Percentiles rank a stretch among this genome's conserved stretches.
Conservation (phyloP, 1,140 invertebrate species). For the Harlomillsia oculata region DNA sequence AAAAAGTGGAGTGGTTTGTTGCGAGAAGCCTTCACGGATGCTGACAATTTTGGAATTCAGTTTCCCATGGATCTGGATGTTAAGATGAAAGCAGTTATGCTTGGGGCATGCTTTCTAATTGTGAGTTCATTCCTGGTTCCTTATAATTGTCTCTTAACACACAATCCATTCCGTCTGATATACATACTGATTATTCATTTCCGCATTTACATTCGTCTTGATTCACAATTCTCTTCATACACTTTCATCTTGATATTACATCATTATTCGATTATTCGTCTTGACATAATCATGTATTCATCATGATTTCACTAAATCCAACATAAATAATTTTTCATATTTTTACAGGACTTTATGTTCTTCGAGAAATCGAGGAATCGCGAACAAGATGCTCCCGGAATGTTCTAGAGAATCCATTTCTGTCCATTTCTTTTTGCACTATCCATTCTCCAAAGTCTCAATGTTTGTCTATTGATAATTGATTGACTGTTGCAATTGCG, state of each 20-base stretch:
- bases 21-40: slow-evolving; percentile 60
- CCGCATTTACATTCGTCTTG: too few relatives aligned
- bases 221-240: neutral
- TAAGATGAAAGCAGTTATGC: slow-evolving; percentile 65
- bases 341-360: slow-evolving; percentile 63
- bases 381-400: slow-evolving; percentile 40
- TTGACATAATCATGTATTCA: neutral
- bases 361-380: slow-evolving; percentile 49
- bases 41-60: slow-evolving; percentile 65
- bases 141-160: neutral
- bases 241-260: neutral
- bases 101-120: slow-evolving; percentile 42
- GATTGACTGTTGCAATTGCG: too few relatives aligned
- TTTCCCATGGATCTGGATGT: slow-evolving; percentile 73
- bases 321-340: slow-evolving; percentile 17
- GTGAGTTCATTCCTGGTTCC: slow-evolving; percentile 5
- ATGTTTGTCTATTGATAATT: too few relatives aligned
- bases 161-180: too few relatives aligned
- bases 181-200: too few relatives aligned
- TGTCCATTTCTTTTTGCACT: too few relatives aligned
- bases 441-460: too few relatives aligned
- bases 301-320: neutral
- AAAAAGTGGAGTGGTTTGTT: slow-evolving; percentile 65
- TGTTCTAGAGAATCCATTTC: slow-evolving; percentile 42
- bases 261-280: neutral